Base-by-base conservation (phyloP, 1,140 invertebrate genomes). In the Hypothenemus hampei region DNA sequence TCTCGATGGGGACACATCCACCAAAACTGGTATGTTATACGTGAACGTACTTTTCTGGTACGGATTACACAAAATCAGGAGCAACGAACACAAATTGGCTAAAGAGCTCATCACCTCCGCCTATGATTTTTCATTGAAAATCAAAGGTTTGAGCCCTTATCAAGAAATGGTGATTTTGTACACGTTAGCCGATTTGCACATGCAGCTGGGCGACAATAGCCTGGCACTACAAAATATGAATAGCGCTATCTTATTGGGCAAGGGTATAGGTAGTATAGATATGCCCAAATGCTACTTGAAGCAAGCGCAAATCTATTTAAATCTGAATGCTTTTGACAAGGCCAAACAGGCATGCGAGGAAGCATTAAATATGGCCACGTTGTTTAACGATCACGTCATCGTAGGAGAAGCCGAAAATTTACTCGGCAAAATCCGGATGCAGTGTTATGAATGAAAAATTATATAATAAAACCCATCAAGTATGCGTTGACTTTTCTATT, bases 101-200 rank as follows among this genome's bases (percentile, higher is more conserved):
- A 69, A 67, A 52, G 40, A 62, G 33, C 43, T 68, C 10, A 56
- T 71, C 13, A 61, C 66, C 37, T 60, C 56, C 11, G 67, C 67
- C 6, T 69, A 69, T 39, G 60, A 65, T 20, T 69, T 67, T 53
- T 63, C 68, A 3, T 54, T 56, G 26, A 69, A 66, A 60, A 66
- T 69, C 18, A 66, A 67, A 58, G 64, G 65, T 6, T 40, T 71
- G 19, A 65, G 58, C 13, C 64, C 67, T 1, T 66, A 67, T 49
- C 68, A 70, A 54, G 66, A 69, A 54, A 68, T 71, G 64, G 64
- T 71, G 4, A 68, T 71, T 24, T 55, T 70, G 3, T 66, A 65
- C 35, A 68, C 65, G 0, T 52, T 70, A 13, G 63, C 65, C 3
- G 67, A 71, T 54, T 51, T 71, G n/a, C 65, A 68, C 40, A 62